Evolutionary conservation across 2,888 invertebrate genomes (phyloP).

Genomic region (Anoplius nigerrimus): DNA sequence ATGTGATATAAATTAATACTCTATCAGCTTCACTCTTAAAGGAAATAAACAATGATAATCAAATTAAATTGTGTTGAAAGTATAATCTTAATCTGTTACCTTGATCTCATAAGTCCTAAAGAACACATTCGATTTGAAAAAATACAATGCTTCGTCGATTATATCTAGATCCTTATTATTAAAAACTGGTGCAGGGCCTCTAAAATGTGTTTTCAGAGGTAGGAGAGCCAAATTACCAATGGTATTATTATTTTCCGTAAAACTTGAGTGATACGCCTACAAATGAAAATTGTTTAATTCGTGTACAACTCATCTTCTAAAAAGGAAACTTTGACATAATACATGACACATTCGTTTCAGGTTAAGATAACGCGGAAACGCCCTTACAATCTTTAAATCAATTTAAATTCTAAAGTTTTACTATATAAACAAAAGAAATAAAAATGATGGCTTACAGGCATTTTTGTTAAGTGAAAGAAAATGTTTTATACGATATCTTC

Average conservation of each 20-base stretch:
- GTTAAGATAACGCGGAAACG: no score
- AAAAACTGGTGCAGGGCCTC: constrained; percentile 92
- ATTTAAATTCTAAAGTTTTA: no score
- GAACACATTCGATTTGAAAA: constrained; percentile 99
- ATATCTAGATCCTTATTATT: constrained; percentile 88
- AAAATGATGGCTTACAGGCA: no score
- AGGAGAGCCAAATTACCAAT: constrained; percentile 96
- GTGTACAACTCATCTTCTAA: no score
- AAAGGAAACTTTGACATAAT: no score
- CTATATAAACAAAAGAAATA: no score
- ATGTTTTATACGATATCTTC: no score
- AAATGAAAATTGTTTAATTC: no score
- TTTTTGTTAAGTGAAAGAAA: no score
- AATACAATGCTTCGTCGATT: constrained; percentile 97
- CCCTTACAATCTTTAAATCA: no score
- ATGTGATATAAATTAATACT: constrained; percentile 96
- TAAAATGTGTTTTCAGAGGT: constrained; percentile 91
- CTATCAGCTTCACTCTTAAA: constrained; percentile 96
- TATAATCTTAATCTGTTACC: constrained; percentile 76
- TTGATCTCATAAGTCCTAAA: constrained; percentile 99
- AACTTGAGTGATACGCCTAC: constrained; percentile 97
- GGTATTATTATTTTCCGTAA: constrained; percentile 83
- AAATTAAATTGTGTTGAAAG: background rate
- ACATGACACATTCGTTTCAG: no score
- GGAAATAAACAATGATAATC: background rate